phyloP scores from a whole-genome alignment of 1,140 invertebrate genomes.

The Mycetomoellerius zeteki region DNA sequence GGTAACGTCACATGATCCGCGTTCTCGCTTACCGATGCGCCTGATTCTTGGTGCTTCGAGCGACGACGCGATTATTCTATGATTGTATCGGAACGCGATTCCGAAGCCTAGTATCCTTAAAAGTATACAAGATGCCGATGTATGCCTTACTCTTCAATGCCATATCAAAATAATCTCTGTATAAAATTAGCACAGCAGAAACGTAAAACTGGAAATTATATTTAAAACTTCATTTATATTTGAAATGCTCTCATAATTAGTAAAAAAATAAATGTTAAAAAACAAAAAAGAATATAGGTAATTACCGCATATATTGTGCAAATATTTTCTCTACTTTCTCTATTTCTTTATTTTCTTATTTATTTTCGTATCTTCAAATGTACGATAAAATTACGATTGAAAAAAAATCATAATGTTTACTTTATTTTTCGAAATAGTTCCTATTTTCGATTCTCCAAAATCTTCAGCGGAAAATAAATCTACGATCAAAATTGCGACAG shows the following conservation, averaged over 20 bases:
- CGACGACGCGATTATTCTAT: constrained; percentile 69
- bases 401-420: no score
- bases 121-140: neutral
- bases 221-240: neutral
- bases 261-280: neutral
- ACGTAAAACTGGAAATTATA: neutral
- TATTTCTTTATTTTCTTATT: neutral
- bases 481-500: neutral
- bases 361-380: neutral
- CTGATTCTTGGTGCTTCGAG: constrained; percentile 71
- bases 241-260: neutral
- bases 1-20: constrained; percentile 74
- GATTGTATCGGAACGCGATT: constrained; percentile 56
- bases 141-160: neutral
- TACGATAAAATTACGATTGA: constrained; percentile 1
- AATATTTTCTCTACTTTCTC: neutral
- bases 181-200: neutral
- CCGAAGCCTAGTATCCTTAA: neutral
- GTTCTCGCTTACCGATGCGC: constrained; percentile 69
- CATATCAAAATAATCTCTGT: constrained; percentile 2
- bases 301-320: neutral
- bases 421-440: no score
- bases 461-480: constrained; percentile 79
- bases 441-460: constrained; percentile 60
- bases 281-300: neutral